Percentiles rank a stretch among this genome's conserved stretches.
Evolutionary conservation across 2,888 invertebrate genomes (phyloP).

Genomic region (Sesamia inferens): DNA sequence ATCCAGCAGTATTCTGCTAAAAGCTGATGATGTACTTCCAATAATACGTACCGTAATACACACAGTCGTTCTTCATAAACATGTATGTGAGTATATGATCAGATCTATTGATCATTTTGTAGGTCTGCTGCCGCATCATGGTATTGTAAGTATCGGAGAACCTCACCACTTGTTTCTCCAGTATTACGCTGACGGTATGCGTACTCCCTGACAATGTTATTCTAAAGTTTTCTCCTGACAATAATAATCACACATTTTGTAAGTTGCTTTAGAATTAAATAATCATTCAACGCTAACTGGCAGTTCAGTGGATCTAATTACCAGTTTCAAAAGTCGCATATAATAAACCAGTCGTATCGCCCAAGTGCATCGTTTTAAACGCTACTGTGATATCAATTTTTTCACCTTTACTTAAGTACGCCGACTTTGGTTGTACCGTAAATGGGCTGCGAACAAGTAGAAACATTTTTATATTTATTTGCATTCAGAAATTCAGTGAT

Average conservation of each 20-base stretch:
- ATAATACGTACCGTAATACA: slow-evolving; percentile 76
- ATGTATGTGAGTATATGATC: slow-evolving; percentile 87
- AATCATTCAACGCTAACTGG: not conserved
- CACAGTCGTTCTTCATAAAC: slow-evolving; percentile 89
- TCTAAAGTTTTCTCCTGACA: slow-evolving; percentile 86
- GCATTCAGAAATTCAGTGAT: not conserved
- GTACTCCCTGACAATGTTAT: slow-evolving; percentile 84
- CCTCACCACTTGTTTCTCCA: slow-evolving; percentile 86
- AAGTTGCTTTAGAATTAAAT: slow-evolving; percentile 5
- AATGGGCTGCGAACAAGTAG: slow-evolving; percentile 83
- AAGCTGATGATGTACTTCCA: not conserved
- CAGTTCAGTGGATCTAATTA: slow-evolving; percentile 48
- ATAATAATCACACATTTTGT: not conserved
- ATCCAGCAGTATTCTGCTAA: too few species aligned
- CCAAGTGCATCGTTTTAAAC: slow-evolving; percentile 87
- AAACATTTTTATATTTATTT: not conserved
- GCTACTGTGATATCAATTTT: slow-evolving; percentile 85
- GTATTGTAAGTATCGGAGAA: slow-evolving; percentile 91
- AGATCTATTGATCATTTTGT: slow-evolving; percentile 90
- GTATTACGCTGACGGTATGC: slow-evolving; percentile 83
- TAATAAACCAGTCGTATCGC: slow-evolving; percentile 78
- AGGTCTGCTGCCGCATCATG: slow-evolving; percentile 85
- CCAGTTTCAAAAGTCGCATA: slow-evolving; percentile 82
- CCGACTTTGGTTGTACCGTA: slow-evolving; percentile 87
- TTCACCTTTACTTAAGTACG: slow-evolving; percentile 85